Evolutionary conservation across 1,140 invertebrate genomes (phyloP), one percentile per base, ranked within the genome.

Genomic region (Argopecten irradians): DNA sequence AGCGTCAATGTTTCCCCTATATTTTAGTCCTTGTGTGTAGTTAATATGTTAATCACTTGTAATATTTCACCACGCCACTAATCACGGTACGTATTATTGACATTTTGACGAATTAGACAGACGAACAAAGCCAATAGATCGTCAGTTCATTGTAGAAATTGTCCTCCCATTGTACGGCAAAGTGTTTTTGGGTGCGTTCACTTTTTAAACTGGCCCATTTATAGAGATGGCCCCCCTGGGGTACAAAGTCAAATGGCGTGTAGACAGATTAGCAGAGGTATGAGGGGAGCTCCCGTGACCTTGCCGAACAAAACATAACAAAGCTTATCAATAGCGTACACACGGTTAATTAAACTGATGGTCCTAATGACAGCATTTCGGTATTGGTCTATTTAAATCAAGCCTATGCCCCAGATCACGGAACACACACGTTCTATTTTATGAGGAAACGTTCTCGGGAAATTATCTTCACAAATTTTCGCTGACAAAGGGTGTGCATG

Each of bases 201-300:
- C 55, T 71, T 71, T 71, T 71, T 71, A 71, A 71, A 71, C 55
- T 71, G 5, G 5, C n/a, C 22, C 28, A 71, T 71, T 71, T 28
- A 71, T 11, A 28, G n/a, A 28, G 22, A 28, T 28, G 55, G 55
- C 1, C 55, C 55, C 55, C 55, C 55, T 71, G 55, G 55, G 19
- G 55, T 16, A 71, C 55, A 71, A 71, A 71, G 55, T 71, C 55
- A 71, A 71, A 71, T 71, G n/a, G 55, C 55, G 55, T 71, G 55
- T 71, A n/a, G n/a, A 71, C 55, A 28, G n/a, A 71, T 71, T n/a
- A 71, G 22, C 55, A 71, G 22, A 19, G 55, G 1, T 71, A 71
- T n/a, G 22, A n/a, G 55, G 55, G 11, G 19, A 71, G 28, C n/a
- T 28, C n/a, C 1, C 13, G n/a, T 71, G 55, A 16, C 55, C 55